Evolutionary conservation across 2,113 vertebrate species (phyloP).

Genomic region (Beaufortia kweichowensis): DNA sequence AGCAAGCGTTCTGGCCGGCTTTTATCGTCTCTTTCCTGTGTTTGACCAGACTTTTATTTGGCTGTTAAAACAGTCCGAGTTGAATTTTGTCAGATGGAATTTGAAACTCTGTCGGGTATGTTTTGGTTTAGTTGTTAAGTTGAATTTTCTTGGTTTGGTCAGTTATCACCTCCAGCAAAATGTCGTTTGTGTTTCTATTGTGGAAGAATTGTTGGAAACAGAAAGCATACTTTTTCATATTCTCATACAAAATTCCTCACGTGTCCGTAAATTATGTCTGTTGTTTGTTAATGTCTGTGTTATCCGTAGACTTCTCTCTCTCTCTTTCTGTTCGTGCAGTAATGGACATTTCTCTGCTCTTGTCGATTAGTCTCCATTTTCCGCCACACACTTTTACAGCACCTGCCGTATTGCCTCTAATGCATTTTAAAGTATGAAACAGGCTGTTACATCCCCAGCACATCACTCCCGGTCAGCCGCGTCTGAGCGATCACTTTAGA

Average conservation of each 20-base stretch:
- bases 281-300: neutral
- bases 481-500: neutral
- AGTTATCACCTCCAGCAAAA: too few species aligned
- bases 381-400: neutral
- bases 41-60: conserved; percentile 71
- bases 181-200: too few species aligned
- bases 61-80: conserved; percentile 67
- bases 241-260: neutral
- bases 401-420: neutral
- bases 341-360: conserved; percentile 7
- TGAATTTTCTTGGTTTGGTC: neutral
- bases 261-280: neutral
- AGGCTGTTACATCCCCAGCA: conserved; percentile 3
- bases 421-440: conserved; percentile 7
- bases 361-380: conserved; percentile 25
- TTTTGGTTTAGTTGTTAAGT: neutral
- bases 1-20: neutral
- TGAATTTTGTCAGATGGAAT: conserved; percentile 40
- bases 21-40: conserved; percentile 75
- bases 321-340: too few species aligned
- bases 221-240: too few species aligned
- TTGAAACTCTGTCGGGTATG: too few species aligned
- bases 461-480: conserved; percentile 12
- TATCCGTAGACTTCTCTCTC: too few species aligned
- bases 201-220: too few species aligned